Evolutionary conservation across 64 coral and sea anemone species (phyloP).

Genomic region (Cladopsammia gracilis): DNA sequence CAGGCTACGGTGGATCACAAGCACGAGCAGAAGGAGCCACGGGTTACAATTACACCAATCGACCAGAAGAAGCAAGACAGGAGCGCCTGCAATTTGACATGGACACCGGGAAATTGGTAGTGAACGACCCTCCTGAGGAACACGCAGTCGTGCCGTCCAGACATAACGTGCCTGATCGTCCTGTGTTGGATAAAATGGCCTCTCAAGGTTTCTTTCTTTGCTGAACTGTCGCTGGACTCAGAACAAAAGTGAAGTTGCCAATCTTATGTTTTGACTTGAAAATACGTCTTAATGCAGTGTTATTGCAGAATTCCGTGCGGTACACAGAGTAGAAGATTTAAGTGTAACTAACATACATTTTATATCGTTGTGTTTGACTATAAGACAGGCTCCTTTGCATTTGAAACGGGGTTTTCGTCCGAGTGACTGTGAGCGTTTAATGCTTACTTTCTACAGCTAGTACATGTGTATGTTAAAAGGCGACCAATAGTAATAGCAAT

Average conservation of each 20-base stretch:
- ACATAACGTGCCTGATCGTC: background rate
- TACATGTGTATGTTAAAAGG: too few species aligned
- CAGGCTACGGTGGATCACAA: background rate
- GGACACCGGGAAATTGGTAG: background rate
- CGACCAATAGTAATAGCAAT: too few species aligned
- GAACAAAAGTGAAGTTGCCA: background rate
- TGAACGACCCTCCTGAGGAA: background rate
- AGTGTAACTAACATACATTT: too few species aligned
- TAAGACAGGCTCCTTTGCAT: too few species aligned
- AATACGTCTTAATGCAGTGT: background rate
- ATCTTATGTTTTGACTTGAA: background rate
- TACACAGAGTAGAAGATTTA: too few species aligned
- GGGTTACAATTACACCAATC: background rate
- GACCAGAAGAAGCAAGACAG: background rate
- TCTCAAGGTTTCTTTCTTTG: conserved; percentile 28
- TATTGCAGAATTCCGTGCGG: too few species aligned
- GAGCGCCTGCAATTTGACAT: conserved; percentile 17
- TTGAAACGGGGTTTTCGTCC: too few species aligned
- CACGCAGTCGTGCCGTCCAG: background rate
- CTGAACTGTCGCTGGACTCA: background rate
- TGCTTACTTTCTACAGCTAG: too few species aligned
- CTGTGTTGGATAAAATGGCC: conserved; percentile 26
- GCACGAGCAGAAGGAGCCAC: background rate
- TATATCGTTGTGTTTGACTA: too few species aligned
- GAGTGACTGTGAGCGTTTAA: too few species aligned